Base-by-base conservation (phyloP, 2,113 vertebrate species). In the Dicrurus megarhynchus region DNA sequence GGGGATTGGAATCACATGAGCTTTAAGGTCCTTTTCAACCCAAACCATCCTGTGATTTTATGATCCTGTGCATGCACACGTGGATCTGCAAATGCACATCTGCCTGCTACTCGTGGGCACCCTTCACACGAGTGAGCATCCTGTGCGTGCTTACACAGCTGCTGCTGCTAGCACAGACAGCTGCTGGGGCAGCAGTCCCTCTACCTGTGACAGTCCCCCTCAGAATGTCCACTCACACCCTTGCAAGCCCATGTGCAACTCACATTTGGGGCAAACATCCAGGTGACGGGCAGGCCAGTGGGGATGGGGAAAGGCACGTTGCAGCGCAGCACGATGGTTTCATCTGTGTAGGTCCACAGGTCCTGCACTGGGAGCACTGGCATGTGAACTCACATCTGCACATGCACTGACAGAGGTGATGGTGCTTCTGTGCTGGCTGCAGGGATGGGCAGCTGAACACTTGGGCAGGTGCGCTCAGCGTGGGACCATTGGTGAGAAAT, bases 181-280 rank as follows among this genome's bases (percentile, higher is more conserved):
- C 56, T 50, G 23, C 46, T 20, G n/a, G 16, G 14, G 53, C 30
- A 71, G 61, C 61, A 59, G 22, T 1, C 23, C 35, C 42, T 11
- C 4, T 2, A 9, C 4, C 73, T 35, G 20, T 2, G 19, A 3
- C 18, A 60, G 50, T 1, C 8, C 41, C n/a, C 42, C 49, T 74
- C 7, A 4, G 24, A n/a, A 16, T 9, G 14, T 9, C 70, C 16
- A 0, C 2, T 1, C 53, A 28, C 41, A 26, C 13, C 52, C 60
- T 10, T 22, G 63, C 52, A 39, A 2, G 1, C 5, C 5, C 37
- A 11, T 0, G 2, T 39, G 42, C 18, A 5, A 94, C 96, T 96
- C 70, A 97, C 93, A 7, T 89, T 77, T 2, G 88, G 93, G 82
- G 28, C 95, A 60, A 94, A 91, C 92, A 95, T 82, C 96, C 95